Percentiles rank a stretch among this genome's conserved stretches.
phyloP scores from a whole-genome alignment of 2,888 invertebrate genomes.

The Erebia aethiops region DNA sequence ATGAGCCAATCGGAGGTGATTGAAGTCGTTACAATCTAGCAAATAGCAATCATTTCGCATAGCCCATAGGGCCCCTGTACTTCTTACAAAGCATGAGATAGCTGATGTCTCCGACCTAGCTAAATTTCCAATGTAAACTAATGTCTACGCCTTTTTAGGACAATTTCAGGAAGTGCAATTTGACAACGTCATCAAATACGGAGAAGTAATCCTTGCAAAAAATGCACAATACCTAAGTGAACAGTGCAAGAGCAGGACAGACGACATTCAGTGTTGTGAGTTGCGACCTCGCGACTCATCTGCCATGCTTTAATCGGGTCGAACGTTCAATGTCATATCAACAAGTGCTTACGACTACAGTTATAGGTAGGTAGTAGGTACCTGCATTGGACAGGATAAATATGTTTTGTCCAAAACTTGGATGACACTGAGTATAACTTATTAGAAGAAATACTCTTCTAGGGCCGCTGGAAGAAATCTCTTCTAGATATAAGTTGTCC shows the following conservation, averaged over 20 bases:
- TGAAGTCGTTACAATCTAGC: too few relatives aligned
- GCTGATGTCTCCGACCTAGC: too few relatives aligned
- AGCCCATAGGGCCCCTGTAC: too few relatives aligned
- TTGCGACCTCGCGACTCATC: constrained; percentile 66
- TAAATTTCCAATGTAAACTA: too few relatives aligned
- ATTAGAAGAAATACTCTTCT: too few relatives aligned
- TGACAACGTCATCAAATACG: constrained; percentile 30
- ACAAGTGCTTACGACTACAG: constrained; percentile 41
- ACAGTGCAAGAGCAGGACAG: constrained; percentile 41
- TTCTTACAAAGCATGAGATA: too few relatives aligned
- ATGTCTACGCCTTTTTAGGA: too few relatives aligned
- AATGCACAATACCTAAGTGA: constrained; percentile 39
- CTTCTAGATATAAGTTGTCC: too few relatives aligned
- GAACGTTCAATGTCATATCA: constrained; percentile 71
- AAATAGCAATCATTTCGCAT: too few relatives aligned
- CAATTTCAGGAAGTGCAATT: constrained; percentile 15
- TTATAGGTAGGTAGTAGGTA: constrained; percentile 30
- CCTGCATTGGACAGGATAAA: constrained; percentile 43
- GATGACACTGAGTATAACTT: not conserved
- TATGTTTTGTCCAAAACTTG: not conserved
- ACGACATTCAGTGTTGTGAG: constrained; percentile 40
- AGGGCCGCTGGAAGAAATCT: too few relatives aligned
- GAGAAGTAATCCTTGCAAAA: constrained; percentile 36
- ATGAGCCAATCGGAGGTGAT: too few relatives aligned
- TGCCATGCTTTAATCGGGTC: constrained; percentile 72